Evolutionary conservation across 1,140 invertebrate genomes (phyloP).

Genomic region (Drosophila pseudoobscura): DNA sequence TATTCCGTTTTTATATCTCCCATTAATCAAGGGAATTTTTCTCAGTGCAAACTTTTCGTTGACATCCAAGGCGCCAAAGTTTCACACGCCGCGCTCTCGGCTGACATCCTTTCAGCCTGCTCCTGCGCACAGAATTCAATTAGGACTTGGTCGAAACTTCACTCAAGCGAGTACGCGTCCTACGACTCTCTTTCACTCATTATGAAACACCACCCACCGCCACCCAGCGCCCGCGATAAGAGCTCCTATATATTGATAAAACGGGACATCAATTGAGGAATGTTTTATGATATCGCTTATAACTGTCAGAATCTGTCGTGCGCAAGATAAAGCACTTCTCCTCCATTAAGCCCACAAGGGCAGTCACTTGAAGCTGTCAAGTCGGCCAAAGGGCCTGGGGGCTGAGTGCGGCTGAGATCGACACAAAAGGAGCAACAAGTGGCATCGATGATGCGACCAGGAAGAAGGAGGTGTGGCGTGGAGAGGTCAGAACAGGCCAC

Average conservation of each 20-base stretch:
- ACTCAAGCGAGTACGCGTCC: slow-evolving; percentile 48
- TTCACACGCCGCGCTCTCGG: slow-evolving; percentile 16
- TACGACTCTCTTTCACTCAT: slow-evolving; percentile 26
- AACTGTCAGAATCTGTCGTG: slow-evolving; percentile 48
- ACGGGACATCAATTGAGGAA: slow-evolving; percentile 34
- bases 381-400: neutral
- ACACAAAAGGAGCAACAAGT: slow-evolving; percentile 41
- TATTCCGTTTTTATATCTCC: neutral
- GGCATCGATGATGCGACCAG: slow-evolving; percentile 22
- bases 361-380: slow-evolving; percentile 39
- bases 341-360: neutral
- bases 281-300: slow-evolving; percentile 30
- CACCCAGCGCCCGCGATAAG: neutral
- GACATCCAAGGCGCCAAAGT: slow-evolving; percentile 32
- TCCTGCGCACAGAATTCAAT: slow-evolving; percentile 76
- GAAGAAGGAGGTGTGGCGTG: slow-evolving; percentile 1
- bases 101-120: slow-evolving; percentile 51
- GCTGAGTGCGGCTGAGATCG: slow-evolving; percentile 5
- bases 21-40: slow-evolving; percentile 5
- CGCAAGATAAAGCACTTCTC: slow-evolving; percentile 30
- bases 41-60: slow-evolving; percentile 50
- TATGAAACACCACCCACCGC: neutral
- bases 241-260: slow-evolving; percentile 34
- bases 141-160: slow-evolving; percentile 33
- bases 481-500: slow-evolving; percentile 18